These are phyloP conservation scores for Abscondita cerata DNA, from an alignment of 2,888 invertebrate genomes.

Conservation along the genomic window DNA sequence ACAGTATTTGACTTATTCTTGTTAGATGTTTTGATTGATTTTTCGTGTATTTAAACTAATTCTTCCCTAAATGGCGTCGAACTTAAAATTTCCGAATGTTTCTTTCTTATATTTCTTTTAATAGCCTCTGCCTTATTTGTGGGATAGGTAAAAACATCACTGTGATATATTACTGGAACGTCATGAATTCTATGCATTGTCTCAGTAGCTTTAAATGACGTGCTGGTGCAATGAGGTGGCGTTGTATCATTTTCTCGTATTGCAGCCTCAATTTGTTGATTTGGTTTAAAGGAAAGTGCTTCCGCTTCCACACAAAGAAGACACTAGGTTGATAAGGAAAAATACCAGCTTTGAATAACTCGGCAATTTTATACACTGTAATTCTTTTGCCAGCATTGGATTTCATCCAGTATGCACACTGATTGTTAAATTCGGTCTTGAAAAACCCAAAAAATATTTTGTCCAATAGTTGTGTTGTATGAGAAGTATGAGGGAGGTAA, in stretches of 20 bases:
- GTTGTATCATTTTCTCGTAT: background rate
- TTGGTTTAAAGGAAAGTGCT: no score
- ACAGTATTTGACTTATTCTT: background rate
- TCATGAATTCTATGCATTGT: background rate
- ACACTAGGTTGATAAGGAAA: no score
- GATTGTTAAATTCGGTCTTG: background rate
- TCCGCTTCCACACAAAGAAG: no score
- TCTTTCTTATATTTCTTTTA: no score
- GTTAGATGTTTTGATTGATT: background rate
- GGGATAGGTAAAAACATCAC: background rate
- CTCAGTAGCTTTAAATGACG: no score
- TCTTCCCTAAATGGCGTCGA: no score
- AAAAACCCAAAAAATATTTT: background rate
- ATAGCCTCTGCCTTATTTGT: no score
- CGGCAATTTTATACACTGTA: background rate
- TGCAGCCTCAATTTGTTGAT: no score
- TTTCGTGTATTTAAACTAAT: background rate
- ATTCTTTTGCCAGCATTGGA: no score
- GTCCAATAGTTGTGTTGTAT: background rate
- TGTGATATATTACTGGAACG: background rate
- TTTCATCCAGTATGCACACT: background rate
- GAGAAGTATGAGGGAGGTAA: background rate
- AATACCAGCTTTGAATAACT: no score
- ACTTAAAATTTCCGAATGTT: no score
- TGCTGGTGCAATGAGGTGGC: background rate